phyloP scores from a whole-genome alignment of 2,888 invertebrate genomes.

The Zygogramma bicolorata region DNA sequence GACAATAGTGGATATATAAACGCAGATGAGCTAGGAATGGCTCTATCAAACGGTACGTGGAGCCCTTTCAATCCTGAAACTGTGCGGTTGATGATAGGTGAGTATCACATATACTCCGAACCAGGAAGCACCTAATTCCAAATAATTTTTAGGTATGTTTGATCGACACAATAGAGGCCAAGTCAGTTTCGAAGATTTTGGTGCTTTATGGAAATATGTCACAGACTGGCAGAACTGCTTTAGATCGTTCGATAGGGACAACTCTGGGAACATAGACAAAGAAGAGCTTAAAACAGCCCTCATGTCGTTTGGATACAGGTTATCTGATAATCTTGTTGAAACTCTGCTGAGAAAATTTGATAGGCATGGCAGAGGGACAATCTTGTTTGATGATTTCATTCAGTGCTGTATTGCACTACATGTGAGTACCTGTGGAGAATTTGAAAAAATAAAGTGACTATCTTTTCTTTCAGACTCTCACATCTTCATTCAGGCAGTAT shows the following conservation, averaged over 20 bases:
- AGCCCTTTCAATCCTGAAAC: conserved; percentile 98
- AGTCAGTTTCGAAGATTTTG: conserved; percentile 95
- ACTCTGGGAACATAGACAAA: conserved; percentile 92
- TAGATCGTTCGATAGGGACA: conserved; percentile 92
- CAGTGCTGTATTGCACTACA: conserved; percentile 73
- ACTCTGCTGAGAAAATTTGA: conserved; percentile 94
- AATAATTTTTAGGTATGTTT: conserved; percentile 81
- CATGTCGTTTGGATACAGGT: conserved; percentile 87
- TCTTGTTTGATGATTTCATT: conserved; percentile 98
- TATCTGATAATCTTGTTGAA: conserved; percentile 85
- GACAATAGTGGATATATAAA: conserved; percentile 90
- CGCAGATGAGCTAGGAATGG: conserved; percentile 88
- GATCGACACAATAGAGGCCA: conserved; percentile 90
- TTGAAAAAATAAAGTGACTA: background rate
- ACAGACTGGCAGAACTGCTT: conserved; percentile 98
- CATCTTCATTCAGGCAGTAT: conserved; percentile 85
- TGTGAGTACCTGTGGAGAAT: background rate
- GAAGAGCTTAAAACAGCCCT: conserved; percentile 90
- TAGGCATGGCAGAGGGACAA: conserved; percentile 86
- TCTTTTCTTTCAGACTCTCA: conserved; percentile 82
- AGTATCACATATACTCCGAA: conserved; percentile 41
- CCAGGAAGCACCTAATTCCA: background rate
- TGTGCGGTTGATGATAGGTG: conserved; percentile 94
- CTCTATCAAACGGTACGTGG: conserved; percentile 97
- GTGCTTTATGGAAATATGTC: conserved; percentile 96